Conservation (phyloP, 2,113 vertebrate species). For the Beaufortia kweichowensis region DNA sequence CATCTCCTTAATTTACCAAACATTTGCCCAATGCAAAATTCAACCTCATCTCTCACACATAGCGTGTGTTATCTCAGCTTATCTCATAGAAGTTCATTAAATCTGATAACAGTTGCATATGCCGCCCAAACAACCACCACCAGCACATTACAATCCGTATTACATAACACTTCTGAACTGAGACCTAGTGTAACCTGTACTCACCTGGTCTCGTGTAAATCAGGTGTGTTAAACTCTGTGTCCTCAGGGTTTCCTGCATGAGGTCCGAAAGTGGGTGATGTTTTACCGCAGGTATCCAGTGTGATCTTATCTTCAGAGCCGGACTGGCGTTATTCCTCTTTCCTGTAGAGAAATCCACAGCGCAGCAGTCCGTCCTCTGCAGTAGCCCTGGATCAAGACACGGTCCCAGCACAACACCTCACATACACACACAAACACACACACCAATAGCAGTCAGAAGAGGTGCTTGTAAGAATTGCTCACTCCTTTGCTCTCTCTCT, state of each 20-base stretch:
- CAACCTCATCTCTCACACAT: slow-evolving; percentile 42
- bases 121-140: neutral
- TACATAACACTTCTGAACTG: slow-evolving; percentile 7
- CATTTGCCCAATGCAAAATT: slow-evolving; percentile 50
- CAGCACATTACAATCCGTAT: slow-evolving; percentile 22
- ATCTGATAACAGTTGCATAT: neutral
- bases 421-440: slow-evolving; percentile 30
- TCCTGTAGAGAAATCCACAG: slow-evolving; percentile 58
- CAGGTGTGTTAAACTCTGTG: neutral
- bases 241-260: slow-evolving; percentile 2
- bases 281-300: neutral
- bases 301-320: neutral
- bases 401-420: slow-evolving; percentile 35
- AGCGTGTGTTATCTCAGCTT: neutral
- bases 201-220: slow-evolving; percentile 13
- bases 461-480: slow-evolving; percentile 28
- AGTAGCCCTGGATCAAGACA: slow-evolving; percentile 49
- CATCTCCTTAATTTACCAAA: neutral
- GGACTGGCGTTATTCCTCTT: slow-evolving; percentile 26
- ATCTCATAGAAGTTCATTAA: slow-evolving; percentile 10
- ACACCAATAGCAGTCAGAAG: slow-evolving; percentile 29
- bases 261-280: neutral
- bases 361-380: slow-evolving; percentile 41
- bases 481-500: neutral
- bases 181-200: slow-evolving; percentile 14